These are phyloP conservation scores for Axinella damicornis DNA, from an alignment of 37 sponge, comb jelly and placozoan species.

Conservation along the genomic window DNA sequence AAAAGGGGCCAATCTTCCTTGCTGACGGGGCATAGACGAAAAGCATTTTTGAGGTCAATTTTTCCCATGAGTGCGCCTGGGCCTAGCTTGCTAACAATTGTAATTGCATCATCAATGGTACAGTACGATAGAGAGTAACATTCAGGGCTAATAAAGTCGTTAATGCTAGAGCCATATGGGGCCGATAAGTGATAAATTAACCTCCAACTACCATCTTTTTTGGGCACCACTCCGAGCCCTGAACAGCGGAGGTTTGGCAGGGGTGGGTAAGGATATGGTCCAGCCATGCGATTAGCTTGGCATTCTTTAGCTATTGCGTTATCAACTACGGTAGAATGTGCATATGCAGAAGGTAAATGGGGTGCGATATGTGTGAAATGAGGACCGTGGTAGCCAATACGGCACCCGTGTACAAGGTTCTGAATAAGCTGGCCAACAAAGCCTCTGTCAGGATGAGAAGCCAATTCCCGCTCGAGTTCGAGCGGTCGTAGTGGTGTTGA, in stretches of 20 bases:
- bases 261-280: conserved; percentile 18
- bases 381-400: conserved; percentile 40
- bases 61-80: conserved; percentile 33
- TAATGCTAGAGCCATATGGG: conserved; percentile 47
- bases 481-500: conserved; percentile 27
- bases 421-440: not conserved
- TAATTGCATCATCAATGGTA: conserved; percentile 32
- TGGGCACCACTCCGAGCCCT: conserved; percentile 47
- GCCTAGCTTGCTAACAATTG: not conserved
- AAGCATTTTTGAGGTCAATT: conserved; percentile 56
- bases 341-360: conserved; percentile 11
- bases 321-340: conserved; percentile 31
- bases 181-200: conserved; percentile 53
- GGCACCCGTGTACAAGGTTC: conserved; percentile 1
- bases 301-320: conserved; percentile 19
- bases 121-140: conserved; percentile 21
- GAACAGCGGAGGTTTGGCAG: conserved; percentile 26
- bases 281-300: conserved; percentile 20
- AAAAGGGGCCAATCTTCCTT: conserved; percentile 55
- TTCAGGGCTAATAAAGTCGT: conserved; percentile 35
- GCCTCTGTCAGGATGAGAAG: conserved; percentile 26
- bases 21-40: conserved; percentile 41
- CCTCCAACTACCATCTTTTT: conserved; percentile 55
- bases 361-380: conserved; percentile 5
- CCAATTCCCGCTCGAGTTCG: conserved; percentile 29